phyloP scores from a whole-genome alignment of 2,888 invertebrate genomes.

The Danaus chrysippus region DNA sequence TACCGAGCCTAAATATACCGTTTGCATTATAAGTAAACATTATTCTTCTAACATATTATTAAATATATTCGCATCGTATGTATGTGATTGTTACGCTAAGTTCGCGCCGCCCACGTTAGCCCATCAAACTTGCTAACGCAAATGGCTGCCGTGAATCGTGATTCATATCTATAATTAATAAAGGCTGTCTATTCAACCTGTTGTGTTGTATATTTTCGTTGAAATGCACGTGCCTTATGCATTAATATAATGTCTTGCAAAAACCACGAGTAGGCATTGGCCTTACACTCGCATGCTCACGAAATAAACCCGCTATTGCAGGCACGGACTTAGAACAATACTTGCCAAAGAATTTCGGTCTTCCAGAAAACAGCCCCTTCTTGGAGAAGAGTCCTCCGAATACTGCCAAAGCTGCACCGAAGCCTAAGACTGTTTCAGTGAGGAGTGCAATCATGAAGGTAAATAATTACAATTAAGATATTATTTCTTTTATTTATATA shows the following conservation, averaged over 20 bases:
- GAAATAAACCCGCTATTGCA: conserved; percentile 45
- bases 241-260: conserved; percentile 13
- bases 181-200: conserved; percentile 24
- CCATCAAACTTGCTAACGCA: conserved; percentile 21
- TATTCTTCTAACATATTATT: background rate
- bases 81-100: conserved; percentile 18
- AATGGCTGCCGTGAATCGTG: conserved; percentile 26
- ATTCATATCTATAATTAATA: conserved; percentile 29
- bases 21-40: background rate
- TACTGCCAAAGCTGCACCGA: conserved; percentile 62
- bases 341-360: conserved; percentile 81
- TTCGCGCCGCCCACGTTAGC: conserved; percentile 29
- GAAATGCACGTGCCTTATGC: conserved; percentile 22
- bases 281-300: conserved; percentile 33
- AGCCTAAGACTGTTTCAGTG: conserved; percentile 55
- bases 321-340: conserved; percentile 81
- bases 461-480: conserved; percentile 23
- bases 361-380: conserved; percentile 76
- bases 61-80: conserved; percentile 25
- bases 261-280: conserved; percentile 18
- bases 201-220: conserved; percentile 16
- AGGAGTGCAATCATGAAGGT: conserved; percentile 64
- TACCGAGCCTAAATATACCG: background rate
- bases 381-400: conserved; percentile 72
- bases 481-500: too few relatives aligned